These are phyloP conservation scores for Drosophila santomea DNA, from an alignment of 1,140 invertebrate genomes.

Conservation along the genomic window DNA sequence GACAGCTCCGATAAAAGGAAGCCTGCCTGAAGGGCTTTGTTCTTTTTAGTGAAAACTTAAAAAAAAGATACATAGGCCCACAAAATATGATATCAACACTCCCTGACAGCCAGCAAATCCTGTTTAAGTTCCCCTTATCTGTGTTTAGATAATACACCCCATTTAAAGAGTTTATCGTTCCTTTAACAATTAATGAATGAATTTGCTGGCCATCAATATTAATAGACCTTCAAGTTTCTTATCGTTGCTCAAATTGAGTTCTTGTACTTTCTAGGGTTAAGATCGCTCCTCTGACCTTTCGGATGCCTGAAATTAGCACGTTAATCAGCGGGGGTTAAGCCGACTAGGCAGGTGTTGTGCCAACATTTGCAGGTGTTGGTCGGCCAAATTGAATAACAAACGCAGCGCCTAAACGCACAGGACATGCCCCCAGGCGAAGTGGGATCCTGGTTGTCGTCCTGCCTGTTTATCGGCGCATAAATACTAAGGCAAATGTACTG, in stretches of 20 bases:
- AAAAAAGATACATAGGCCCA: background rate
- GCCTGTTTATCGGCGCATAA: constrained; percentile 68
- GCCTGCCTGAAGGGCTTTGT: background rate
- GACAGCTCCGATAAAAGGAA: constrained; percentile 16
- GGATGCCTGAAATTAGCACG: background rate
- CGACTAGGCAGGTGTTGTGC: constrained; percentile 8
- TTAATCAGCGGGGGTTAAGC: constrained; percentile 21
- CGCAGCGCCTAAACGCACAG: constrained; percentile 40
- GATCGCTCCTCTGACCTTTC: constrained; percentile 6
- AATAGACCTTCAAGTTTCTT: constrained; percentile 20
- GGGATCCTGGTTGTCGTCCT: constrained; percentile 4
- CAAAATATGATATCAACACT: constrained; percentile 8
- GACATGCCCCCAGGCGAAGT: background rate
- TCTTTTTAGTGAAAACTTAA: background rate
- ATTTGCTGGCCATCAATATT: constrained; percentile 31
- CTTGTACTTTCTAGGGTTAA: constrained; percentile 12
- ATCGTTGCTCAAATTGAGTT: constrained; percentile 24
- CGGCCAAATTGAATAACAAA: constrained; percentile 70
- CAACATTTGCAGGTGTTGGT: constrained; percentile 23
- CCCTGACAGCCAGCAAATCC: constrained; percentile 9
- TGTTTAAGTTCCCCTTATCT: constrained; percentile 14
- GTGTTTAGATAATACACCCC: constrained; percentile 24
- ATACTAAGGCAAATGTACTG: constrained; percentile 75
- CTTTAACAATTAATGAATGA: constrained; percentile 23
- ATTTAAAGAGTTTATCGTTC: constrained; percentile 24